Percentiles rank a stretch among this genome's conserved stretches.
Conservation (phyloP, 2,113 vertebrate genomes). For the Rhabdornis inornatus region DNA sequence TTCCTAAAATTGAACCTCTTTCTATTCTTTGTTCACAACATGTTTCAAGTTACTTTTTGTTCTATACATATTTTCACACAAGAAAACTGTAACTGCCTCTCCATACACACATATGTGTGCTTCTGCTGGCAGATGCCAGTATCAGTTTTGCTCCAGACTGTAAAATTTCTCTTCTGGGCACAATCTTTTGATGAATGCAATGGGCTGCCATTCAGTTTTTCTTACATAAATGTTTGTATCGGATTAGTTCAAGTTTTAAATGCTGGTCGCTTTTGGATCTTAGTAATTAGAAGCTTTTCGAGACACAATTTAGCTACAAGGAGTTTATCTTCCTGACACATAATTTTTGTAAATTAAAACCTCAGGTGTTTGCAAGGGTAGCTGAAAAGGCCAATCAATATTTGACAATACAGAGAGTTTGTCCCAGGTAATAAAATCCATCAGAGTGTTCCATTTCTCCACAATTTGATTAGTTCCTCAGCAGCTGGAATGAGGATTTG, state of each 20-base stretch:
- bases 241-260: neutral
- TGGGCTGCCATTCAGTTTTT: neutral
- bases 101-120: rapidly evolving
- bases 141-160: neutral
- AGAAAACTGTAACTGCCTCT: neutral
- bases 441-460: neutral
- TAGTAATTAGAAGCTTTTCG: neutral
- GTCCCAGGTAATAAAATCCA: neutral
- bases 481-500: neutral
- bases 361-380: neutral
- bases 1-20: neutral
- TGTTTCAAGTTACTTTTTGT: neutral
- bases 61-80: neutral
- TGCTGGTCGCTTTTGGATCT: neutral
- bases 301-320: neutral
- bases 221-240: neutral
- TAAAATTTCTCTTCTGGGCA: neutral
- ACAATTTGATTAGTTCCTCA: neutral
- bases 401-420: neutral
- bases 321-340: neutral
- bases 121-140: neutral
- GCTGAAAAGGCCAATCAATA: neutral
- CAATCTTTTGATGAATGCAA: neutral
- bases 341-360: neutral
- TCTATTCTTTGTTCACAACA: neutral